A percentile compares a stretch with the other conserved stretches of the same genome.
Evolutionary conservation across 2,113 vertebrate genomes (phyloP).

Genomic region (Ptychochromis oligacanthus): DNA sequence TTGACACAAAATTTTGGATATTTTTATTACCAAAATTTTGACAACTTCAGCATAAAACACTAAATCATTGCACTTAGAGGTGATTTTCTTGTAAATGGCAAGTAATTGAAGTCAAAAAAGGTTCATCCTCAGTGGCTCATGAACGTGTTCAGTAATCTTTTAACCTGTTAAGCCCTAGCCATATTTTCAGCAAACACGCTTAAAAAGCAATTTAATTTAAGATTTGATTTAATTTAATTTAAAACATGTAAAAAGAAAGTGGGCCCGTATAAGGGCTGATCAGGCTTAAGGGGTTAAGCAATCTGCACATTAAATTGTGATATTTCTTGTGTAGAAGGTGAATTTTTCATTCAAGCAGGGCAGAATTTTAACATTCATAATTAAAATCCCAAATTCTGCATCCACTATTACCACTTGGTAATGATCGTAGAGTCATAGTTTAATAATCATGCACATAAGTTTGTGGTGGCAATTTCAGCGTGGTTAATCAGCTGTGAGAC

Average conservation of each 20-base stretch:
- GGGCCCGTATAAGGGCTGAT: too few species aligned
- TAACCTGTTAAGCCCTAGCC: too few species aligned
- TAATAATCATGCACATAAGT: background rate
- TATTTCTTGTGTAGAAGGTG: background rate
- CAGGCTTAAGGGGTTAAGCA: too few species aligned
- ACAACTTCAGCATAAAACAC: background rate
- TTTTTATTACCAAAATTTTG: background rate
- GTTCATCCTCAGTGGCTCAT: background rate
- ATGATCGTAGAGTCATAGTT: background rate
- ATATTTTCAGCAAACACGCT: too few species aligned
- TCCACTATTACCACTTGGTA: background rate
- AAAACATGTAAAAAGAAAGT: too few species aligned
- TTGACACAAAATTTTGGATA: background rate
- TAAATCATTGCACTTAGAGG: fast-evolving
- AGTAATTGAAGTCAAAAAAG: background rate
- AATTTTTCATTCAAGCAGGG: background rate
- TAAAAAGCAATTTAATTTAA: too few species aligned
- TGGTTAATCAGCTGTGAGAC: too few species aligned
- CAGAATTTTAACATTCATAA: background rate
- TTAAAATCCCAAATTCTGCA: background rate
- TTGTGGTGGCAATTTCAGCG: background rate
- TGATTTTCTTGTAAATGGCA: background rate
- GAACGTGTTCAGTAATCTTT: background rate
- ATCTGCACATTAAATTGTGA: background rate
- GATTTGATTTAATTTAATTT: too few species aligned